Evolutionary conservation across 2,888 invertebrate genomes (phyloP), one percentile per base, ranked within the genome.

Genomic region (Griposia aprilina): DNA sequence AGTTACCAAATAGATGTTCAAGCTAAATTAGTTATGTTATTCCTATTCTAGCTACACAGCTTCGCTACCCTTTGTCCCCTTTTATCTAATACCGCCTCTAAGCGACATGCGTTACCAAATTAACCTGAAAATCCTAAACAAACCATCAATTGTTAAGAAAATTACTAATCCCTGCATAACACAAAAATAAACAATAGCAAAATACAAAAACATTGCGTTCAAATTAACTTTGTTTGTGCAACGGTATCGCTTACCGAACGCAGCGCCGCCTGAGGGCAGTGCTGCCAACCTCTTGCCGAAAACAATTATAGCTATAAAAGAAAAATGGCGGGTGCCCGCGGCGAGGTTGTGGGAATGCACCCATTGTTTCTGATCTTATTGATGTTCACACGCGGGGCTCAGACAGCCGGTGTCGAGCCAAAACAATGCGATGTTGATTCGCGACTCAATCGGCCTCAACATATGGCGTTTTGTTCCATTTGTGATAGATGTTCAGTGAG

Each of bases 241-340:
- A 90, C 90, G 90, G 92, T 91, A 92, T 91, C 90, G 90, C 84
- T 92, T 90, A 90, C 90, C 84, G 90, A 88, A 75, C 86, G 82
- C 81, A 86, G 78, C 73, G 66, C 84, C 94, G 94, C 95, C 96
- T 91, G 91, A 88, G 93, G 96, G 95, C 94, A 89, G 90, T 88
- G 89, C 93, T 91, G 92, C 93, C 94, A 92, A 91, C 95, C 95
- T 95, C 94, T 91, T 90, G 90, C 93, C 91, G 90, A 94, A 95
- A 96, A 96, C 96, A 96, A 96, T 96, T 95, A 96, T 92, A 91
- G 91, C 90, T 90, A 92, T 93, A 92, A 93, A 93, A 92, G 91
- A 90, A 90, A 92, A 91, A 87, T 87, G 80, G 88, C 82, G 82
- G 82, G 87, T 90, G 93, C 94, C 93, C 88, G 93, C 93, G 94